phyloP scores from a whole-genome alignment of 1,140 invertebrate species.

The Drosophila kohkoa region DNA sequence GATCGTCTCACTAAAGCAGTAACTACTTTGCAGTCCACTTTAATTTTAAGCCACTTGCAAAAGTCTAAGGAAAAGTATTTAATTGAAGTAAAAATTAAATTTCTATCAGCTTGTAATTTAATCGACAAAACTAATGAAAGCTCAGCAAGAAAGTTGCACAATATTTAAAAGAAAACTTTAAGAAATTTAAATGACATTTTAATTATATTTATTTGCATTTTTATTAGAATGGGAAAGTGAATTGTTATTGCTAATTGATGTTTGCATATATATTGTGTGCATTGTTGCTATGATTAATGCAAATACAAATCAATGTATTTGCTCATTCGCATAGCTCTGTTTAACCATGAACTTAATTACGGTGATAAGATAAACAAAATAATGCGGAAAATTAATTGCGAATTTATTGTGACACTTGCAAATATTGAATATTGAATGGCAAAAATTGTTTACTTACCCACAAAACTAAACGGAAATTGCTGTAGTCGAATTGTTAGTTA shows the following conservation, averaged over 20 bases:
- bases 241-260: background rate
- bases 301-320: background rate
- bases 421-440: background rate
- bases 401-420: background rate
- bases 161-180: background rate
- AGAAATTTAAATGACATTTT: background rate
- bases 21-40: background rate
- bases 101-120: too few species aligned
- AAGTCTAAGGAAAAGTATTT: too few species aligned
- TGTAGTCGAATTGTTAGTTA: background rate
- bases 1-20: too few species aligned
- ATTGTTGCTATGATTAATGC: slow-evolving; percentile 2
- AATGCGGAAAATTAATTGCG: slow-evolving; percentile 18
- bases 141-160: too few species aligned
- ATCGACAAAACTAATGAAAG: too few species aligned
- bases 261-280: background rate
- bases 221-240: background rate
- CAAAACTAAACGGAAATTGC: slow-evolving; percentile 13
- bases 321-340: slow-evolving; percentile 3
- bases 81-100: too few species aligned
- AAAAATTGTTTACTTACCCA: slow-evolving; percentile 19
- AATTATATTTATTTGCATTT: background rate
- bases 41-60: background rate
- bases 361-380: slow-evolving; percentile 10
- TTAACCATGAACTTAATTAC: slow-evolving; percentile 1